Conservation (phyloP, 2,113 vertebrate genomes). For the Thinocorus orbignyianus region DNA sequence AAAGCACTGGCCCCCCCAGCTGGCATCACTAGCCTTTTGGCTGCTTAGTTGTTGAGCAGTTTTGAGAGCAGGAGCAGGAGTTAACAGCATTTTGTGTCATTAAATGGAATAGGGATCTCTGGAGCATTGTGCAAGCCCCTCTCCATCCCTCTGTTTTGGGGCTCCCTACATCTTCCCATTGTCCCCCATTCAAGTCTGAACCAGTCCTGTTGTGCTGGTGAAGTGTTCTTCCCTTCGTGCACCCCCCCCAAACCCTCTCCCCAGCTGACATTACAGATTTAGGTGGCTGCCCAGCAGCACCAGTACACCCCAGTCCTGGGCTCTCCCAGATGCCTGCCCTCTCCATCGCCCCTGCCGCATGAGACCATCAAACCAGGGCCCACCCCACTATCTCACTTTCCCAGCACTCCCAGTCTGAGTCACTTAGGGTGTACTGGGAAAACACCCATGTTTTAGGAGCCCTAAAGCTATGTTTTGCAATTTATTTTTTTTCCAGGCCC, state of each 20-base stretch:
- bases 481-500: not conserved
- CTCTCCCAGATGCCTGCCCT: fast-evolving
- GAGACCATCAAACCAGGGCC: not conserved
- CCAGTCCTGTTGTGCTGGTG: not conserved
- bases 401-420: conserved; percentile 40
- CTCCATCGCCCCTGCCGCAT: not conserved
- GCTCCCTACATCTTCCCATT: not conserved
- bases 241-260: not conserved
- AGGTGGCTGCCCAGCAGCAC: not conserved
- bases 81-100: fast-evolving
- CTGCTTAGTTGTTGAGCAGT: not conserved
- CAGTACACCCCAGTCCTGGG: fast-evolving
- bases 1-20: not conserved
- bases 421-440: conserved; percentile 51
- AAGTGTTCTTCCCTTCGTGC: not conserved
- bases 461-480: fast-evolving
- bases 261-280: not conserved
- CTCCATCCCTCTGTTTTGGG: fast-evolving
- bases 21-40: not conserved
- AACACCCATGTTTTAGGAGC: fast-evolving
- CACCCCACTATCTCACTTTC: not conserved
- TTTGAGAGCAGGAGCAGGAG: not conserved
- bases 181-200: not conserved
- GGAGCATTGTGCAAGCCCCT: no score
- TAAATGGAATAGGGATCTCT: fast-evolving